A percentile compares a stretch with the other conserved stretches of the same genome.
These are phyloP conservation scores for Portevinia maculata DNA, from an alignment of 2,888 invertebrate genomes.

Conservation along the genomic window DNA sequence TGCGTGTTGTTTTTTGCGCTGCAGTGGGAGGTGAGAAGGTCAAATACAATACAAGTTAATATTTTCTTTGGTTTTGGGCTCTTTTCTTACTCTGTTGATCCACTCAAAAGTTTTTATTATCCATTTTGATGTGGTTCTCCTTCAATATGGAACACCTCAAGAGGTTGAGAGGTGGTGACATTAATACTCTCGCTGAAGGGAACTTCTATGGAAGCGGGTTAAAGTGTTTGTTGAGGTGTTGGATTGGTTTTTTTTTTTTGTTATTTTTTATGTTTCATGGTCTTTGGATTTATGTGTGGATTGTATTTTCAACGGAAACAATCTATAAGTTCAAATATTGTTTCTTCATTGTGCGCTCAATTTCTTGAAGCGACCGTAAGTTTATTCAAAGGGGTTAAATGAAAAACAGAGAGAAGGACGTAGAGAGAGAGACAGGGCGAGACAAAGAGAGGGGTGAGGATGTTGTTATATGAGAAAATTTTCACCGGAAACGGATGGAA, in stretches of 20 bases:
- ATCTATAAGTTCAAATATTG: conserved; percentile 67
- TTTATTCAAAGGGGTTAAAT: conserved; percentile 18
- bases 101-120: conserved; percentile 54
- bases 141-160: conserved; percentile 50
- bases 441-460: not conserved
- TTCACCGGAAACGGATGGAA: conserved; percentile 42
- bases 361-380: conserved; percentile 13
- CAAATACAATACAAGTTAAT: conserved; percentile 68
- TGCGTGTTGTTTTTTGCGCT: conserved; percentile 5
- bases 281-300: conserved; percentile 13
- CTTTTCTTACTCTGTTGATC: conserved; percentile 54
- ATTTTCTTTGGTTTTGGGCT: conserved; percentile 64
- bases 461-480: conserved; percentile 38
- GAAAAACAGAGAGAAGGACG: not conserved
- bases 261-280: not conserved
- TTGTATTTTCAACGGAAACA: conserved; percentile 59
- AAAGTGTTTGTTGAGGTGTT: conserved; percentile 50
- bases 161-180: conserved; percentile 47
- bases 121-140: conserved; percentile 59
- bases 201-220: conserved; percentile 37
- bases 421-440: too few species aligned
- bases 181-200: conserved; percentile 25
- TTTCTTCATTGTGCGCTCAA: conserved; percentile 60
- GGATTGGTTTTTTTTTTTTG: conserved; percentile 17
- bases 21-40: conserved; percentile 43